Conservation (phyloP, 2,797 vertebrate genomes). For the Picus viridis region DNA sequence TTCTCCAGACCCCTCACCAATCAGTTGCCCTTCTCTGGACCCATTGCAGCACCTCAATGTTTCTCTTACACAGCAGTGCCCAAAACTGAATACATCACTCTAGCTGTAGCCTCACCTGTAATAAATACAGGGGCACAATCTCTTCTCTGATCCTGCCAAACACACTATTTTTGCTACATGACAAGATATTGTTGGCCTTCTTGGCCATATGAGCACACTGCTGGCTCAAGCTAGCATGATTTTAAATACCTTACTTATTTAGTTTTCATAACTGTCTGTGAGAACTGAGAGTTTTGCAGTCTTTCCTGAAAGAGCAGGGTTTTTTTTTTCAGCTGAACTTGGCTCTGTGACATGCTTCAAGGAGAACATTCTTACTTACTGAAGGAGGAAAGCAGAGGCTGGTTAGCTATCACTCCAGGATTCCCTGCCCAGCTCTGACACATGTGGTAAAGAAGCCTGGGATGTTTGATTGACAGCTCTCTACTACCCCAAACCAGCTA, state of each 20-base stretch:
- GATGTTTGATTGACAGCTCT: background rate
- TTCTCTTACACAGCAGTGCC: too few relatives aligned
- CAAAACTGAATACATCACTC: too few relatives aligned
- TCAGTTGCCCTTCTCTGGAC: too few relatives aligned
- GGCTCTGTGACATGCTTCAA: background rate
- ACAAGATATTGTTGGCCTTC: too few relatives aligned
- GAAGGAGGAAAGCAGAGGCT: background rate
- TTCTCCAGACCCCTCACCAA: too few relatives aligned
- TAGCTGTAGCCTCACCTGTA: too few relatives aligned
- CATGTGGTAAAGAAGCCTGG: background rate
- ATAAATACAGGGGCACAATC: too few relatives aligned
- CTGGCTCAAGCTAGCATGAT: too few relatives aligned
- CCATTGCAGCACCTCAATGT: too few relatives aligned
- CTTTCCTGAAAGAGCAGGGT: background rate
- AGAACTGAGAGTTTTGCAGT: background rate
- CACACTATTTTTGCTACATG: too few relatives aligned
- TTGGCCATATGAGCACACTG: too few relatives aligned
- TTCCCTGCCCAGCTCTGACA: background rate
- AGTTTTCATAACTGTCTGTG: background rate
- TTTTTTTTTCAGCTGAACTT: background rate
- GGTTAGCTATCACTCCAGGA: accelerated
- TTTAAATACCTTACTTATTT: background rate
- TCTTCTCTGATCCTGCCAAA: too few relatives aligned
- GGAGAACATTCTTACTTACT: background rate
- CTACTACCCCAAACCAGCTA: background rate